phyloP scores from a whole-genome alignment of 2,888 invertebrate species.

The Notodonta dromedarius region DNA sequence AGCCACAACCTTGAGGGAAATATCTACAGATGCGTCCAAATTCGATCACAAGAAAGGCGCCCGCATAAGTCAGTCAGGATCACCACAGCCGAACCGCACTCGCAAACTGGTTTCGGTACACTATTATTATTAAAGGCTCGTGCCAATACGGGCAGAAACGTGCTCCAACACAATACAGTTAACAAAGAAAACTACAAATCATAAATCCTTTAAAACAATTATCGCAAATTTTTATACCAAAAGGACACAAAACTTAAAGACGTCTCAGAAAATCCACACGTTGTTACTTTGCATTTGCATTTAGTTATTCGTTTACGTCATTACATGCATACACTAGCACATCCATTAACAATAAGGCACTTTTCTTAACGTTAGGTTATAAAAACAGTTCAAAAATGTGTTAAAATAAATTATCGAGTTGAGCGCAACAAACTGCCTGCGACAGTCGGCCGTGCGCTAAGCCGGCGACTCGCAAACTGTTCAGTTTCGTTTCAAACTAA shows the following conservation, averaged over 20 bases:
- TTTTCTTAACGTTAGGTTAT: constrained; percentile 61
- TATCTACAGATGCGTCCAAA: constrained; percentile 56
- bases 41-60: constrained; percentile 70
- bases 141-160: constrained; percentile 78
- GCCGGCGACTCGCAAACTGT: constrained; percentile 84
- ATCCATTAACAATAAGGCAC: constrained; percentile 80
- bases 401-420: constrained; percentile 68
- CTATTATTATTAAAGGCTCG: constrained; percentile 83
- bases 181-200: constrained; percentile 66
- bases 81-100: constrained; percentile 77
- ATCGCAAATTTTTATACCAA: constrained; percentile 73
- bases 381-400: constrained; percentile 64
- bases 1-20: constrained; percentile 41
- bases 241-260: constrained; percentile 76
- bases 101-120: constrained; percentile 81
- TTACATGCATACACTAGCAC: constrained; percentile 79
- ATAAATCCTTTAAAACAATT: constrained; percentile 56
- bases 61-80: constrained; percentile 78
- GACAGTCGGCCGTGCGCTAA: constrained; percentile 72
- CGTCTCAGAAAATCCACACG: constrained; percentile 65
- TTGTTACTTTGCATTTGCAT: constrained; percentile 60
- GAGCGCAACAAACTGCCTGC: constrained; percentile 75
- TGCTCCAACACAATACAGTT: constrained; percentile 64
- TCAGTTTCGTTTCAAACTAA: constrained; percentile 73
- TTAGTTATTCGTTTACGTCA: constrained; percentile 57